Evolutionary conservation across 2,888 invertebrate species (phyloP).

Genomic region (Caenorhabditis drosophilae): DNA sequence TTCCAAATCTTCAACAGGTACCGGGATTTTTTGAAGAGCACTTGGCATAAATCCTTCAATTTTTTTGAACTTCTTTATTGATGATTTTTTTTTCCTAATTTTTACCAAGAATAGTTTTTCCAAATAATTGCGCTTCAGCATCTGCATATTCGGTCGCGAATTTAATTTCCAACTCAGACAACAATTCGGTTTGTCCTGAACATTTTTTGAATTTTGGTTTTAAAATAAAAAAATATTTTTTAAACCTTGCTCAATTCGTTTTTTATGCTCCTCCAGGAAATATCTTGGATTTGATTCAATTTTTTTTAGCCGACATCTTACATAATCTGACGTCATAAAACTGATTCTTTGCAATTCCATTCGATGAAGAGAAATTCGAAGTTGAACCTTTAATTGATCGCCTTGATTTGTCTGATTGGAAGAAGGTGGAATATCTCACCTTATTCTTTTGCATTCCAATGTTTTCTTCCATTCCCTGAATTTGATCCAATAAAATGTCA

Average conservation of each 20-base stretch:
- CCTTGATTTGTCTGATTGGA: constrained; percentile 3
- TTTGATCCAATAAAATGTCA: constrained; percentile 52
- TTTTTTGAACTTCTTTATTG: neutral
- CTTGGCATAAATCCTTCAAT: constrained; percentile 48
- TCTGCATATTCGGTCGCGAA: constrained; percentile 44
- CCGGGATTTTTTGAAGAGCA: constrained; percentile 43
- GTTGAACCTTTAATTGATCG: constrained; percentile 15
- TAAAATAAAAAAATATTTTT: constrained; percentile 1
- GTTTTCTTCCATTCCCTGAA: constrained; percentile 47
- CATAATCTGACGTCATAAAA: constrained; percentile 57
- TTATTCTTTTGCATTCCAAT: constrained; percentile 35
- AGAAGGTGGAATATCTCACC: constrained; percentile 5
- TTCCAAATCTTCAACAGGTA: constrained; percentile 18
- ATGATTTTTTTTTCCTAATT: constrained; percentile 10
- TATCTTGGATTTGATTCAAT: constrained; percentile 54
- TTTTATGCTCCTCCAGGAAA: constrained; percentile 41
- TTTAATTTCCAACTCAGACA: constrained; percentile 41
- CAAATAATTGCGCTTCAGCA: constrained; percentile 35
- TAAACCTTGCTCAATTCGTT: constrained; percentile 19
- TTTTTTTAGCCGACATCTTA: constrained; percentile 48
- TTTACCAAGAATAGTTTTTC: constrained; percentile 20
- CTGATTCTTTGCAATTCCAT: constrained; percentile 56
- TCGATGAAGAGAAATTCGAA: constrained; percentile 47
- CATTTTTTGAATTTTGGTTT: neutral
- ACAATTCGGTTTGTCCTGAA: constrained; percentile 17